Conservation (phyloP, 2,888 invertebrate genomes). For the Nemurella pictetii region DNA sequence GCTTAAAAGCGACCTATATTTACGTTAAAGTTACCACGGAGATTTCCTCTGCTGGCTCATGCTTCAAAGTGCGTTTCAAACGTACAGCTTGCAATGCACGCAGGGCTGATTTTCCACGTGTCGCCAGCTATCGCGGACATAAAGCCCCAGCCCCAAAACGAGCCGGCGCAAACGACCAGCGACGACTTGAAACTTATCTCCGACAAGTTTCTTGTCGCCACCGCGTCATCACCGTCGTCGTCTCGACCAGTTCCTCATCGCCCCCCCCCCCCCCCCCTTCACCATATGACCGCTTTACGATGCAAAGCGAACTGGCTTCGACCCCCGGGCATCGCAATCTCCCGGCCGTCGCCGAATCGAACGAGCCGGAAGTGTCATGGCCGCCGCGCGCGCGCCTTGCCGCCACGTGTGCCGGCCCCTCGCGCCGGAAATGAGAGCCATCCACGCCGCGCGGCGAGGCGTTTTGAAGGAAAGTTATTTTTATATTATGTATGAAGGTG, state of each 20-base stretch:
- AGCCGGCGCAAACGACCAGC: not conserved
- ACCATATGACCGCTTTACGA: not conserved
- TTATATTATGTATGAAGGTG: conserved; percentile 12
- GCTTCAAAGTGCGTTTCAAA: too few relatives aligned
- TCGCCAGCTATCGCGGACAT: too few relatives aligned
- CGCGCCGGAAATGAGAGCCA: conserved; percentile 14
- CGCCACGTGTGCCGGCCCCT: not conserved
- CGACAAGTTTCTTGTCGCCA: not conserved
- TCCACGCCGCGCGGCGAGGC: not conserved
- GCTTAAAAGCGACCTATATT: too few relatives aligned
- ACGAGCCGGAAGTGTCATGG: not conserved
- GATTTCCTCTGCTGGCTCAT: too few relatives aligned
- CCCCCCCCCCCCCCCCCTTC: not conserved
- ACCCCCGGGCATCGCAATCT: not conserved
- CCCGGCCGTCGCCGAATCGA: not conserved
- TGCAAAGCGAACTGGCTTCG: not conserved
- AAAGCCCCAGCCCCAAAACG: too few relatives aligned
- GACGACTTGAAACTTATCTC: not conserved
- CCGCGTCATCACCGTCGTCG: not conserved
- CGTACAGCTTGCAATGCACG: too few relatives aligned
- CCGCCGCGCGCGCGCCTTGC: not conserved
- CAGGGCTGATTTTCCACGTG: too few relatives aligned
- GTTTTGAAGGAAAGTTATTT: conserved; percentile 10
- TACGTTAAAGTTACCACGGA: too few relatives aligned
- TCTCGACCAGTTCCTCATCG: not conserved